Evolutionary conservation across 2,113 vertebrate genomes (phyloP).

Genomic region (Entosphenus tridentatus): DNA sequence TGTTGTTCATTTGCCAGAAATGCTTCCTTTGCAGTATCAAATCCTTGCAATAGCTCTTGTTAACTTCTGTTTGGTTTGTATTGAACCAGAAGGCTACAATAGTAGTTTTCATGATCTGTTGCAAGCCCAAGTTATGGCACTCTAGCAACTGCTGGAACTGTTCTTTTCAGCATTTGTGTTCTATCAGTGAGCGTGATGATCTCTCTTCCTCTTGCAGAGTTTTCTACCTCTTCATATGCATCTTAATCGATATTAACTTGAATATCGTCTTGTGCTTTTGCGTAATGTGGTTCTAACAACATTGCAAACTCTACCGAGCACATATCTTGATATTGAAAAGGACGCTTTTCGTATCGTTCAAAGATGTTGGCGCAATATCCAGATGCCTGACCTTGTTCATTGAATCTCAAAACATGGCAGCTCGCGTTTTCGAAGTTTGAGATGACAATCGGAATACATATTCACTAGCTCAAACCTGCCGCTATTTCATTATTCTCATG

Average conservation of each 20-base stretch:
- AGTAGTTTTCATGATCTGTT: neutral
- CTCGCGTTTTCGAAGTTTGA: neutral
- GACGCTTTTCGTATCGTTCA: neutral
- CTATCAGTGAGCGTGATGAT: neutral
- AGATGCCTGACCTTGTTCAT: neutral
- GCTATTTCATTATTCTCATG: neutral
- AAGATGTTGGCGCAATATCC: neutral
- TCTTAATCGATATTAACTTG: neutral
- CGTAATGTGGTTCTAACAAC: neutral
- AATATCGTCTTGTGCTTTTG: neutral
- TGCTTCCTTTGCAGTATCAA: neutral
- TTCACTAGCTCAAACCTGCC: neutral
- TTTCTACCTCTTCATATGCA: neutral
- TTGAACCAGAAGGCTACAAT: neutral
- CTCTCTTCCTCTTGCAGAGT: neutral
- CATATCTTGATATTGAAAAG: neutral
- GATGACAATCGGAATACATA: conserved; percentile 1
- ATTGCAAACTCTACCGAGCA: neutral
- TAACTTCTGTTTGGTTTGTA: neutral
- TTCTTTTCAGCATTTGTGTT: neutral
- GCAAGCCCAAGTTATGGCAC: neutral
- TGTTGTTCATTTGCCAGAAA: neutral
- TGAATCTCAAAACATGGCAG: neutral
- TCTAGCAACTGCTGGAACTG: neutral
- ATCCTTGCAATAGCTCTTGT: neutral